phyloP scores from a whole-genome alignment of 2,888 invertebrate species.

The Mesoligia furuncula region DNA sequence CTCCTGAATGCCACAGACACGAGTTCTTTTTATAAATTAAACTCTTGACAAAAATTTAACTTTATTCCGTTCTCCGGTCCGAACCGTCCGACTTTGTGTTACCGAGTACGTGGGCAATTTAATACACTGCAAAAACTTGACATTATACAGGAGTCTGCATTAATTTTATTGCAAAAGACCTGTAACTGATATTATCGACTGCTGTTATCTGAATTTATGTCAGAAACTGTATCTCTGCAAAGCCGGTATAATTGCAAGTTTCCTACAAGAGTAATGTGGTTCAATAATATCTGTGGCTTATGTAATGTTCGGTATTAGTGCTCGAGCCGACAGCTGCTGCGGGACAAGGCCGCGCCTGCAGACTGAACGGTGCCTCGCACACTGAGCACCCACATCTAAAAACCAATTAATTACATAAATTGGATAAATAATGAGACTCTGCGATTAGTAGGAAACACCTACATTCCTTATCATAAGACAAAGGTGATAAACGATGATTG shows the following conservation, averaged over 20 bases:
- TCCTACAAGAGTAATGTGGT: conserved; percentile 64
- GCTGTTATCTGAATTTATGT: conserved; percentile 44
- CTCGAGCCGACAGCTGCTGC: conserved; percentile 58
- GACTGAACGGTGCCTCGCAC: conserved; percentile 71
- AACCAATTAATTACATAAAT: conserved; percentile 59
- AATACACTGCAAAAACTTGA: conserved; percentile 18
- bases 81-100: conserved; percentile 17
- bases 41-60: conserved; percentile 30
- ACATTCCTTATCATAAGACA: conserved; percentile 30
- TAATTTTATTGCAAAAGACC: conserved; percentile 36
- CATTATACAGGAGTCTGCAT: conserved; percentile 15
- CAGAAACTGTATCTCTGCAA: conserved; percentile 40
- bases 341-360: conserved; percentile 65
- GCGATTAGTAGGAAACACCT: conserved; percentile 53
- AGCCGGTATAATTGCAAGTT: conserved; percentile 55
- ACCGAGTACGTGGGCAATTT: conserved; percentile 26
- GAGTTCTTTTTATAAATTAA: conserved; percentile 49
- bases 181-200: conserved; percentile 42
- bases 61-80: conserved; percentile 28
- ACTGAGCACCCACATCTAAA: conserved; percentile 47
- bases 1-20: conserved; percentile 55
- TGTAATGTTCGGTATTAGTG: conserved; percentile 59
- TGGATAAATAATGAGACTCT: conserved; percentile 53
- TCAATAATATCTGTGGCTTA: conserved; percentile 64
- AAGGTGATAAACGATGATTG: conserved; percentile 46